Evolutionary conservation across 30 jellyfish, hydroid and myxozoan species (phyloP).

Genomic region (Aurelia coerulea): DNA sequence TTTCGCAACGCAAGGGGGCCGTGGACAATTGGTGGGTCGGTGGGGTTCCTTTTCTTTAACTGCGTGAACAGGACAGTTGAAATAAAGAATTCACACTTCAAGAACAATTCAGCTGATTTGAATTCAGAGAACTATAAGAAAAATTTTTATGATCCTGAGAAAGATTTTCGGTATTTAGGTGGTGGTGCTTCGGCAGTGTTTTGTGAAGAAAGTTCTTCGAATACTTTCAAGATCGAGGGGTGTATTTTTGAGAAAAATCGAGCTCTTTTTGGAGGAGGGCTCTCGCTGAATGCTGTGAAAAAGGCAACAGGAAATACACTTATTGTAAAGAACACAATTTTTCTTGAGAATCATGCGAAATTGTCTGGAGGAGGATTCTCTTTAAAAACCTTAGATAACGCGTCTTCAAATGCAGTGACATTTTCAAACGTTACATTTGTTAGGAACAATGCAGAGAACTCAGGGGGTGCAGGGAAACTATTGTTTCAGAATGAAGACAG

Average conservation of each 20-base stretch:
- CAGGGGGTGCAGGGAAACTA: slow-evolving; percentile 66
- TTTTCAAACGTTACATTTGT: slow-evolving; percentile 16
- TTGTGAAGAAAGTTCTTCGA: slow-evolving; percentile 2
- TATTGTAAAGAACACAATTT: neutral
- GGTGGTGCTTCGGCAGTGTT: slow-evolving; percentile 38
- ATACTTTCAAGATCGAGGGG: slow-evolving; percentile 8
- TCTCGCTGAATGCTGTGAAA: slow-evolving; percentile 1
- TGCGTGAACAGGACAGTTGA: neutral
- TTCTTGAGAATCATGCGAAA: slow-evolving; percentile 30
- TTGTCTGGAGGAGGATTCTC: slow-evolving; percentile 56
- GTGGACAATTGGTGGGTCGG: slow-evolving; percentile 31
- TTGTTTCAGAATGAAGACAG: slow-evolving; percentile 21
- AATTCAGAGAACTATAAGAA: neutral
- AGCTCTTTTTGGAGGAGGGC: slow-evolving; percentile 60
- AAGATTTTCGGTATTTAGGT: slow-evolving; percentile 6
- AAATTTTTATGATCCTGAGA: neutral
- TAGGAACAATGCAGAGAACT: slow-evolving; percentile 12
- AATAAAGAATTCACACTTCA: slow-evolving; percentile 7
- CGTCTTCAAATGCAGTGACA: slow-evolving; percentile 2
- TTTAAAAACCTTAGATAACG: slow-evolving; percentile 8
- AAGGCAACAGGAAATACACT: slow-evolving; percentile 15
- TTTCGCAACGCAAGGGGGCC: neutral
- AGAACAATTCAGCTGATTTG: slow-evolving; percentile 5
- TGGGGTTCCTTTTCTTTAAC: slow-evolving; percentile 10
- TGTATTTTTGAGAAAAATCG: slow-evolving; percentile 33